Conservation (phyloP, 2,797 vertebrate genomes). For the Natrix natrix region DNA sequence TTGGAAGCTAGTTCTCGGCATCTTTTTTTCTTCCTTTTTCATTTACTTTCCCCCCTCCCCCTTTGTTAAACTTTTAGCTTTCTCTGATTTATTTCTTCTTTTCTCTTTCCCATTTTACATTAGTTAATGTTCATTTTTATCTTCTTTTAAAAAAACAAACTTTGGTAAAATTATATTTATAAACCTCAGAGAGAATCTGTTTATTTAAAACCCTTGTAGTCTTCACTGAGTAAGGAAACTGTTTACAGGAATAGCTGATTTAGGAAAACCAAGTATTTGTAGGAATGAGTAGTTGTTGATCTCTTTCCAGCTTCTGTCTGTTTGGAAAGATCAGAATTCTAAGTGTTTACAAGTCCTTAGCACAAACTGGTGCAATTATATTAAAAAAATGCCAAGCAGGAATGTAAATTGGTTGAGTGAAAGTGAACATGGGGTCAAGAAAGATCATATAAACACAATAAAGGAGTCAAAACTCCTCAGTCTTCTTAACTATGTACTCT, state of each 20-base stretch:
- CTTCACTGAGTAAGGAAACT: conserved; percentile 36
- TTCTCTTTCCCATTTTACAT: not conserved
- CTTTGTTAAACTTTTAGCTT: not conserved
- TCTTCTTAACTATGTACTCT: conserved; percentile 35
- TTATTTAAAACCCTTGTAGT: not conserved
- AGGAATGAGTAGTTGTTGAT: conserved; percentile 52
- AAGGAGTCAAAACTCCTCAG: conserved; percentile 32
- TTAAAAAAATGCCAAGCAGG: conserved; percentile 38
- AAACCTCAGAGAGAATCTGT: not conserved
- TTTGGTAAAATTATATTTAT: not conserved
- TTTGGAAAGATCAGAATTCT: conserved; percentile 42
- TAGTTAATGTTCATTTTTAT: not conserved
- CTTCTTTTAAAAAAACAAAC: not conserved
- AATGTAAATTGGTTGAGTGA: conserved; percentile 44
- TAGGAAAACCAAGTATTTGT: conserved; percentile 32
- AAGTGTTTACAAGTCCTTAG: conserved; percentile 26
- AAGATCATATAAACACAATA: conserved; percentile 12
- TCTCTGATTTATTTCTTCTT: not conserved
- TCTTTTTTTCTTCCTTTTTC: not conserved
- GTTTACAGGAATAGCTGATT: conserved; percentile 24
- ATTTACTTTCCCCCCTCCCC: not conserved
- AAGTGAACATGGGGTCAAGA: conserved; percentile 29
- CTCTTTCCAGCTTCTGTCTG: conserved; percentile 56
- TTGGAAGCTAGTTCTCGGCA: not conserved
- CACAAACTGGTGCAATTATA: conserved; percentile 40